Percentiles rank a stretch among this genome's conserved stretches.
Evolutionary conservation across 2,888 invertebrate genomes (phyloP).

Genomic region (Dryocosmus kuriphilus): DNA sequence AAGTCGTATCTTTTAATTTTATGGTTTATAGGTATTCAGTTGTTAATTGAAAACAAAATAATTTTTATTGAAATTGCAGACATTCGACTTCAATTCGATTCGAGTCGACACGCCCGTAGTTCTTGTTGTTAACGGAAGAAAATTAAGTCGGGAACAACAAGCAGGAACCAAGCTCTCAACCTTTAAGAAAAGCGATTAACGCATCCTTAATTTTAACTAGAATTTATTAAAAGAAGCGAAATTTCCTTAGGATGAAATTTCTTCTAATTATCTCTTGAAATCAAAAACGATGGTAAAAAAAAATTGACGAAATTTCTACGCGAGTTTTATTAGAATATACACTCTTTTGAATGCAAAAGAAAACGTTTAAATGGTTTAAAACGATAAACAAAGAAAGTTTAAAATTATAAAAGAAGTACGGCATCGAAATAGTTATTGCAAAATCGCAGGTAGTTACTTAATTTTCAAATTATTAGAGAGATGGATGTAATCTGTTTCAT

Average conservation of each 20-base stretch:
- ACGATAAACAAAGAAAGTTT: background rate
- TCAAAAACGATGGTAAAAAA: no score
- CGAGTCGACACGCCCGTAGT: slow-evolving; percentile 88
- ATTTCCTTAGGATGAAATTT: background rate
- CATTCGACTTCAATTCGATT: slow-evolving; percentile 85
- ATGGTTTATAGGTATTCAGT: slow-evolving; percentile 38
- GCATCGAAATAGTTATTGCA: background rate
- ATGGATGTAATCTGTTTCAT: background rate
- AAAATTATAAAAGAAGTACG: no score
- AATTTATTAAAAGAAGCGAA: background rate
- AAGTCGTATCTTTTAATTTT: background rate
- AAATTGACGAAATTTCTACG: background rate
- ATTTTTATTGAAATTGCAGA: slow-evolving; percentile 79
- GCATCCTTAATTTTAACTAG: background rate
- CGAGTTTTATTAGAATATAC: background rate
- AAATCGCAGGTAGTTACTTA: background rate
- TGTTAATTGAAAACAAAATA: slow-evolving; percentile 10
- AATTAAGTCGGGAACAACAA: slow-evolving; percentile 83
- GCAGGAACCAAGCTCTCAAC: slow-evolving; percentile 84
- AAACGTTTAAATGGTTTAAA: background rate
- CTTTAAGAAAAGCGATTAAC: slow-evolving; percentile 81
- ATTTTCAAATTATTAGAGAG: background rate
- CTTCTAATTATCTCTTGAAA: background rate
- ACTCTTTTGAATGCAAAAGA: background rate
- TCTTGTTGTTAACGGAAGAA: slow-evolving; percentile 87